Evolutionary conservation across 2,113 vertebrate species (phyloP), one percentile per base, ranked within the genome.

Genomic region (Eolophus roseicapilla): DNA sequence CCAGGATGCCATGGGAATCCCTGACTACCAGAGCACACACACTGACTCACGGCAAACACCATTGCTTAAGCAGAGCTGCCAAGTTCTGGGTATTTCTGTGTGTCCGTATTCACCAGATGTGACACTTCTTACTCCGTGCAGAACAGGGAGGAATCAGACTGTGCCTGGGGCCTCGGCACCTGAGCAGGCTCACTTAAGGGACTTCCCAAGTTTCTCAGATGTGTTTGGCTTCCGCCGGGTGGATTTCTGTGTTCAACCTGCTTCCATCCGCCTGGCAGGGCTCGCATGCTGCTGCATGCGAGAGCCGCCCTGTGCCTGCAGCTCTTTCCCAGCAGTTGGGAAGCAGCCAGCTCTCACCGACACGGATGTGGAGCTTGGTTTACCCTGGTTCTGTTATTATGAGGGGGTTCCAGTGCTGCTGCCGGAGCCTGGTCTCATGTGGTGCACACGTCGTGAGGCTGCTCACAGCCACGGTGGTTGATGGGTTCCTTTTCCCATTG

Each of bases 81-180:
- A 28, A 71, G 29, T 59, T 86, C 29, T 47, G 44, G 19, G 29
- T 77, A 6, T 77, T 86, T 71, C 69, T 52, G 13, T 33, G 16
- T 35, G 63, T 0, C 44, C 15, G n/a, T 23, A 1, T 10, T 33
- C 5, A 0, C 50, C 19, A 2, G 13, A 4, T 16, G 57, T 28
- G 44, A 7, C 33, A 3, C 37, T 50, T 85, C 33, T 74, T 44
- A 35, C 55, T 60, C 53, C n/a, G 39, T 15, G 16, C 35, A 37
- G 62, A 68, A 35, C 25, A 28, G 47, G 33, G 23, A 35, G 16
- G 23, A 31, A n/a, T 23, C 5, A 8, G 29, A n/a, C 53, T 7
- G 18, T 6, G 21, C 2, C 52, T 49, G 47, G 53, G 41, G 47
- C 37, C 24, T n/a, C 24, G 29, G n/a, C 60, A 25, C 39, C 17